Conservation (phyloP, 2,113 vertebrate species). For the Eidolon helvum region DNA sequence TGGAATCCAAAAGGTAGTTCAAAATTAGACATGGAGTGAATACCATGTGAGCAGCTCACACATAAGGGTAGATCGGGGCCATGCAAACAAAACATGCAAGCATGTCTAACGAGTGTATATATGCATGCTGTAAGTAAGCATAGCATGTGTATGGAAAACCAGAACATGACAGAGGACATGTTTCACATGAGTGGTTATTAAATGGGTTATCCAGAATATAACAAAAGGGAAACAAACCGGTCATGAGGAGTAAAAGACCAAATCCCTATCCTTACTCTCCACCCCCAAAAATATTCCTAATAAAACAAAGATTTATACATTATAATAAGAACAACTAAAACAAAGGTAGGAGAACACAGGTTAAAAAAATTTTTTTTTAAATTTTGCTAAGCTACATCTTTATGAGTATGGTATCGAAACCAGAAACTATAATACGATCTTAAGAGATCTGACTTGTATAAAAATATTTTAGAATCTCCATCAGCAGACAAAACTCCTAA, state of each 20-base stretch:
- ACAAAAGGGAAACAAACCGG: background rate
- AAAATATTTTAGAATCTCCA: background rate
- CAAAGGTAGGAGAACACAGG: background rate
- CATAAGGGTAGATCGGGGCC: background rate
- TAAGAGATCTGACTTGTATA: background rate
- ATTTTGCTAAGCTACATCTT: background rate
- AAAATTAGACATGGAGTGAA: background rate
- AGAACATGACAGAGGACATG: background rate
- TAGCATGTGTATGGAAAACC: background rate
- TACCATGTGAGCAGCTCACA: background rate
- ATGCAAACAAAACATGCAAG: background rate
- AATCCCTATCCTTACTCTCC: background rate
- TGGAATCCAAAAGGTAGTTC: background rate
- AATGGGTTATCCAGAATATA: background rate
- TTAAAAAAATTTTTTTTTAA: background rate
- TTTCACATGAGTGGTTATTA: background rate
- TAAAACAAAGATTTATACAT: slow-evolving; percentile 8
- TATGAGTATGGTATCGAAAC: background rate
- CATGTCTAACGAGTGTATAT: background rate
- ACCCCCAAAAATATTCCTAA: background rate
- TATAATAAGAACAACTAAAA: slow-evolving; percentile 29
- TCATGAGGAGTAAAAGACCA: background rate
- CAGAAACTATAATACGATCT: background rate
- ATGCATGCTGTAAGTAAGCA: background rate
- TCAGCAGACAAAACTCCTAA: background rate